Conservation (phyloP, 2,888 invertebrate genomes). For the Hybos culiciformis region DNA sequence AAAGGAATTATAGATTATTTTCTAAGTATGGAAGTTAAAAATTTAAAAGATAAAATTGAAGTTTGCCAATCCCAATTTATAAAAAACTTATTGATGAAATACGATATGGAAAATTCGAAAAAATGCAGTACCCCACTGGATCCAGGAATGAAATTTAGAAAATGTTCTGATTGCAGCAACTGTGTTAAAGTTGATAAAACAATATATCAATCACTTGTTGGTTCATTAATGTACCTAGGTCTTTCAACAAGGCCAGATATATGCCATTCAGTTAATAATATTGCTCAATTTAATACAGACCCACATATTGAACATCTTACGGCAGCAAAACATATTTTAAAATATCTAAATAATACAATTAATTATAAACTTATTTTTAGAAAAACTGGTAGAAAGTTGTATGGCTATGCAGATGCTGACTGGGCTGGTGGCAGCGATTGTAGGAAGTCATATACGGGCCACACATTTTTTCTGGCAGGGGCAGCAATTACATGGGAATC, state of each 20-base stretch:
- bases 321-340: slow-evolving; percentile 8
- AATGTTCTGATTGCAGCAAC: neutral
- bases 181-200: neutral
- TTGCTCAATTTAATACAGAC: slow-evolving; percentile 6
- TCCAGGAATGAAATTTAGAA: neutral
- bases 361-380: slow-evolving; percentile 3
- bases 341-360: slow-evolving; percentile 4
- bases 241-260: slow-evolving; percentile 10
- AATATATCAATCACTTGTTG: slow-evolving; percentile 9
- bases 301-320: slow-evolving; percentile 4
- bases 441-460: slow-evolving; percentile 9
- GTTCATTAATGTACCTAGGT: slow-evolving; percentile 6
- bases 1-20: neutral
- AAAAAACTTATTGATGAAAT: neutral
- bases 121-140: slow-evolving; percentile 8
- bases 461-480: slow-evolving; percentile 6
- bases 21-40: neutral
- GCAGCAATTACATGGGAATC: slow-evolving; percentile 9
- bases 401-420: slow-evolving; percentile 9
- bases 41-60: neutral
- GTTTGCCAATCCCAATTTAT: slow-evolving; percentile 3
- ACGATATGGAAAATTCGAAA: slow-evolving; percentile 1
- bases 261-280: slow-evolving; percentile 1
- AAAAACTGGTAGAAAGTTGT: slow-evolving; percentile 5
- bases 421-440: slow-evolving; percentile 4